Evolutionary conservation across 2,797 vertebrate genomes (phyloP).

Genomic region (Argentina silus): DNA sequence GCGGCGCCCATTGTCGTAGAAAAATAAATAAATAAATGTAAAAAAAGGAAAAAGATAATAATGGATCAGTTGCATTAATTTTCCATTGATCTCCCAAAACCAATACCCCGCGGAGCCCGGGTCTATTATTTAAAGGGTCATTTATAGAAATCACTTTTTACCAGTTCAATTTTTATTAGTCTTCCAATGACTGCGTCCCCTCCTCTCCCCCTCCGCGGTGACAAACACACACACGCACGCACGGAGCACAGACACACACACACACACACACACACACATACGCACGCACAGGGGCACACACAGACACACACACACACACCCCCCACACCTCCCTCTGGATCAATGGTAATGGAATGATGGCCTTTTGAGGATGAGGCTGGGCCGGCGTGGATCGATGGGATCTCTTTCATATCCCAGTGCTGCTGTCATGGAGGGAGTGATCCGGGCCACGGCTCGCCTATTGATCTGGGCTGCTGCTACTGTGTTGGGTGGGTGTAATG

Average conservation of each 20-base stretch:
- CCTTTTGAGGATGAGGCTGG: slow-evolving; percentile 90
- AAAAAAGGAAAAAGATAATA: too few relatives aligned
- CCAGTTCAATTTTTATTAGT: slow-evolving; percentile 90
- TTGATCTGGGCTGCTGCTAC: slow-evolving; percentile 84
- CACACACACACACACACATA: slow-evolving; percentile 30
- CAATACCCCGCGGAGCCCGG: slow-evolving; percentile 56
- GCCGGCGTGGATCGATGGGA: slow-evolving; percentile 90
- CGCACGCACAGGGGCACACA: slow-evolving; percentile 24
- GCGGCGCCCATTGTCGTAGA: slow-evolving; percentile 42
- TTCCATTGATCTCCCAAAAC: slow-evolving; percentile 68
- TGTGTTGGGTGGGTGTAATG: slow-evolving; percentile 68
- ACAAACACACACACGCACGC: not conserved
- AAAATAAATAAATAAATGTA: slow-evolving; percentile 39
- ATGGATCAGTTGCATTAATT: slow-evolving; percentile 72
- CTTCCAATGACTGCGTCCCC: slow-evolving; percentile 74
- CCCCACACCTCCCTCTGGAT: slow-evolving; percentile 69
- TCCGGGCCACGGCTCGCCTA: slow-evolving; percentile 78
- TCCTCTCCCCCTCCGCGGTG: slow-evolving; percentile 14
- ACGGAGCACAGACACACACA: slow-evolving; percentile 16
- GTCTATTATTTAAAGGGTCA: slow-evolving; percentile 82
- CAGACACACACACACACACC: slow-evolving; percentile 40
- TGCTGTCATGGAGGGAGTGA: slow-evolving; percentile 80
- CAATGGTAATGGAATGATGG: slow-evolving; percentile 95
- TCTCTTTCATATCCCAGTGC: slow-evolving; percentile 82
- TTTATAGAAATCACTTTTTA: slow-evolving; percentile 89